phyloP scores from a whole-genome alignment of 2,113 vertebrate species.

The Pelvicachromis taeniatus region DNA sequence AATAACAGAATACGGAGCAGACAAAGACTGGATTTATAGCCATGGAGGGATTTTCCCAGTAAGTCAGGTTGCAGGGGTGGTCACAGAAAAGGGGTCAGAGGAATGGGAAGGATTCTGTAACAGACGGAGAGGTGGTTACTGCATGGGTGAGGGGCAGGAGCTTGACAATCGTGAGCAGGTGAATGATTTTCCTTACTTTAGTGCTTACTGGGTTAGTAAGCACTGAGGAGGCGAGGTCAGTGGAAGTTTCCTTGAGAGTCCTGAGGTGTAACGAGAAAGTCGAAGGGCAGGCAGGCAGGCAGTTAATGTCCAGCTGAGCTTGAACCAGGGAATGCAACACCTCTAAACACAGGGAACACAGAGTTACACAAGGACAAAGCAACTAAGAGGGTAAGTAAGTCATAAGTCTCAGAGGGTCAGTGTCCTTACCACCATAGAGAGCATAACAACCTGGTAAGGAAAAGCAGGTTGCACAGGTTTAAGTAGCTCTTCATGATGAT shows the following conservation, averaged over 20 bases:
- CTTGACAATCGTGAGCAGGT: too few species aligned
- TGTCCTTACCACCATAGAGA: fast-evolving
- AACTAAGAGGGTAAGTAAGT: too few species aligned
- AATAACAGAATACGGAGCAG: fast-evolving
- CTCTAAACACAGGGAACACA: too few species aligned
- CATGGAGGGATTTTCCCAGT: not conserved
- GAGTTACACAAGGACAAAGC: too few species aligned
- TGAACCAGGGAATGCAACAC: not conserved
- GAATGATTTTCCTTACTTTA: not conserved
- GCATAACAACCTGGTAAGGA: fast-evolving
- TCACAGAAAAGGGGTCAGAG: not conserved
- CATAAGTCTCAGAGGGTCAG: too few species aligned
- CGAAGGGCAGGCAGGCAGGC: not conserved
- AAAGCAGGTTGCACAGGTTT: not conserved
- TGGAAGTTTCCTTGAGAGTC: fast-evolving
- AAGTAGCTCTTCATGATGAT: not conserved
- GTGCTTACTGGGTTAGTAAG: not conserved
- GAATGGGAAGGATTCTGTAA: not conserved
- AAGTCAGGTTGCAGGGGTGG: not conserved
- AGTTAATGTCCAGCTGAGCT: not conserved
- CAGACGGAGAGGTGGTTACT: too few species aligned
- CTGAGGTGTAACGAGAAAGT: not conserved
- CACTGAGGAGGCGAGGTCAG: fast-evolving
- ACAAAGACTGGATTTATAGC: not conserved
- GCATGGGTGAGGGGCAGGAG: too few species aligned